Percentiles rank a stretch among this genome's conserved stretches.
Evolutionary conservation across 2,888 invertebrate species (phyloP).

Genomic region (Tanytarsus gracilentus): DNA sequence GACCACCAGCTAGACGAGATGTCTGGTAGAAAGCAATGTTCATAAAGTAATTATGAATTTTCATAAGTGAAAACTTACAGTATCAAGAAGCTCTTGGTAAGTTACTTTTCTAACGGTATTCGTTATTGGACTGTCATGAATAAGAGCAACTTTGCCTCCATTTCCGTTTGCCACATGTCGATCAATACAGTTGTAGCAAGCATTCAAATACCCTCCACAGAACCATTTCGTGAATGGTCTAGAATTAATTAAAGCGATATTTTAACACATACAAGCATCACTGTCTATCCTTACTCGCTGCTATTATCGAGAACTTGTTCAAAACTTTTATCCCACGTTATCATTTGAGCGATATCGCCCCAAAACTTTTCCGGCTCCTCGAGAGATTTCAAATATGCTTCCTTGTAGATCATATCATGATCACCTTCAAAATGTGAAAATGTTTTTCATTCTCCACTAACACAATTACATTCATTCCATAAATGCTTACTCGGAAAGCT

Average conservation of each 20-base stretch:
- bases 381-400: conserved; percentile 58
- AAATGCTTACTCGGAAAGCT: conserved; percentile 5
- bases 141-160: conserved; percentile 70
- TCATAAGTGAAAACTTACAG: conserved; percentile 46
- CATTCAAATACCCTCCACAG: conserved; percentile 77
- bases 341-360: conserved; percentile 63
- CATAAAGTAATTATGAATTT: not conserved
- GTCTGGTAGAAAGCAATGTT: conserved; percentile 45
- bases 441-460: too few species aligned
- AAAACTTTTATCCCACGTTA: conserved; percentile 82
- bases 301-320: conserved; percentile 72
- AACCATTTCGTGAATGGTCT: conserved; percentile 20
- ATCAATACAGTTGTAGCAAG: conserved; percentile 88
- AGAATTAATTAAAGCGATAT: too few species aligned
- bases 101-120: conserved; percentile 66
- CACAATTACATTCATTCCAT: too few species aligned
- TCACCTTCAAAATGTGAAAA: conserved; percentile 10
- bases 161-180: conserved; percentile 73
- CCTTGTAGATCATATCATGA: conserved; percentile 45
- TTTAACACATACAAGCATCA: conserved; percentile 85
- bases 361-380: conserved; percentile 77
- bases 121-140: conserved; percentile 86
- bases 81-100: conserved; percentile 69
- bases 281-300: too few species aligned
- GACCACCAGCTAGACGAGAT: conserved; percentile 66